These are phyloP conservation scores for Incurvaria masculella DNA, from an alignment of 2,888 invertebrate genomes.

Conservation along the genomic window DNA sequence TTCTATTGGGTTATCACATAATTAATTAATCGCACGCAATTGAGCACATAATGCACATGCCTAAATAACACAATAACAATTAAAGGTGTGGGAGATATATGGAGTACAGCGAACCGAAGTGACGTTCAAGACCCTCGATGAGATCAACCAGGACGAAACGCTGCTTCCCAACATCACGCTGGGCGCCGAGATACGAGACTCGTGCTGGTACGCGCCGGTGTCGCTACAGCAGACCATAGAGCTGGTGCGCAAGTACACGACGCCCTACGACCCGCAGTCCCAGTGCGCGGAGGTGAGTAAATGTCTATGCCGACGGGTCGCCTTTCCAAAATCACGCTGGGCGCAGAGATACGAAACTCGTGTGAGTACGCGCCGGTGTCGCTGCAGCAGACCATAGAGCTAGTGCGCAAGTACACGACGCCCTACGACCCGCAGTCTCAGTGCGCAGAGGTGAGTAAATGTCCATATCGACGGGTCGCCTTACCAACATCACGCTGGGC, in stretches of 20 bases:
- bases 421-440: conserved; percentile 17
- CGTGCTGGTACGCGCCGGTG: conserved; percentile 79
- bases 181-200: conserved; percentile 73
- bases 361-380: conserved; percentile 82
- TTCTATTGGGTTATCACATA: too few relatives aligned
- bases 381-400: conserved; percentile 72
- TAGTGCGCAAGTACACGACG: conserved; percentile 66
- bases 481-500: too few relatives aligned
- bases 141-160: conserved; percentile 57
- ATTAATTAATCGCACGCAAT: too few relatives aligned
- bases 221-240: conserved; percentile 76
- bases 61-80: too few relatives aligned
- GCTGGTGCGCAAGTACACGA: conserved; percentile 67
- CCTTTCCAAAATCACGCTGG: conserved; percentile 52
- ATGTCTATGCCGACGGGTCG: too few relatives aligned
- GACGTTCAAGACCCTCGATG: conserved; percentile 59
- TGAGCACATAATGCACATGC: too few relatives aligned
- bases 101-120: conserved; percentile 72
- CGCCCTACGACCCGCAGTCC: conserved; percentile 21
- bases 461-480: too few relatives aligned
- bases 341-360: conserved; percentile 73
- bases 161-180: conserved; percentile 53
- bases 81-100: conserved; percentile 35
- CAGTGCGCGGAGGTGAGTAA: neutral
- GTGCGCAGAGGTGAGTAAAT: neutral